A percentile compares a stretch with the other conserved stretches of the same genome.
These are phyloP conservation scores for Hippopotamus amphibius DNA, from an alignment of 2,113 vertebrate species.

Conservation along the genomic window DNA sequence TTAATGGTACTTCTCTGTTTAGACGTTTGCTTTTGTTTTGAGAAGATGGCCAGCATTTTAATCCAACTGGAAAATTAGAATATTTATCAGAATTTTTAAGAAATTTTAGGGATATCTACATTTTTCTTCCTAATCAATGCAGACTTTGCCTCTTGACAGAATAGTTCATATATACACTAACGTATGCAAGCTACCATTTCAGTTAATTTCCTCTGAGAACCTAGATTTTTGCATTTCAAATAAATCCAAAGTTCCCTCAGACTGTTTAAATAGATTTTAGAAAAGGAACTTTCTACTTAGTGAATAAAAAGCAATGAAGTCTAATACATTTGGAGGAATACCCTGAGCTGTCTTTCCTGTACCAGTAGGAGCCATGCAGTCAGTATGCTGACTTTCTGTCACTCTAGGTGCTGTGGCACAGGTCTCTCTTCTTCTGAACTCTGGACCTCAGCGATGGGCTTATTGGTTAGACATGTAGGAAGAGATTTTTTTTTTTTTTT, in stretches of 20 bases:
- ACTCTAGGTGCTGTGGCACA: constrained; percentile 78
- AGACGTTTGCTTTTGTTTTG: constrained; percentile 38
- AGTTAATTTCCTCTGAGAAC: not conserved
- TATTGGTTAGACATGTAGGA: constrained; percentile 82
- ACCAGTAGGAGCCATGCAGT: constrained; percentile 48
- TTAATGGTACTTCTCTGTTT: constrained; percentile 28
- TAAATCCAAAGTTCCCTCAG: constrained; percentile 35
- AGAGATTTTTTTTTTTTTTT: constrained; percentile 61
- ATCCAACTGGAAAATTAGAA: constrained; percentile 45
- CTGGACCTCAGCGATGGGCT: constrained; percentile 83
- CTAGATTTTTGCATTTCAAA: not conserved
- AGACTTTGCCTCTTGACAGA: not conserved
- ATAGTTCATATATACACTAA: not conserved
- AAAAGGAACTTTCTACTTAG: not conserved
- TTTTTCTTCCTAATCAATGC: constrained; percentile 12
- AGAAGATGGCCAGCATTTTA: constrained; percentile 20
- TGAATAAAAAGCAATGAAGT: not conserved
- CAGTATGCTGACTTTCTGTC: constrained; percentile 80
- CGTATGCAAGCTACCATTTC: not conserved
- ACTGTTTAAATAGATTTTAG: not conserved
- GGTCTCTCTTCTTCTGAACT: constrained; percentile 80
- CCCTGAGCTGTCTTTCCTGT: constrained; percentile 61
- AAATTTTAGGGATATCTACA: not conserved
- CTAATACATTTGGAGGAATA: constrained; percentile 29
- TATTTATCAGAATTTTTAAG: not conserved